Percentiles rank a stretch among this genome's conserved stretches.
phyloP scores from a whole-genome alignment of 2,113 vertebrate species.

The Chitala chitala region DNA sequence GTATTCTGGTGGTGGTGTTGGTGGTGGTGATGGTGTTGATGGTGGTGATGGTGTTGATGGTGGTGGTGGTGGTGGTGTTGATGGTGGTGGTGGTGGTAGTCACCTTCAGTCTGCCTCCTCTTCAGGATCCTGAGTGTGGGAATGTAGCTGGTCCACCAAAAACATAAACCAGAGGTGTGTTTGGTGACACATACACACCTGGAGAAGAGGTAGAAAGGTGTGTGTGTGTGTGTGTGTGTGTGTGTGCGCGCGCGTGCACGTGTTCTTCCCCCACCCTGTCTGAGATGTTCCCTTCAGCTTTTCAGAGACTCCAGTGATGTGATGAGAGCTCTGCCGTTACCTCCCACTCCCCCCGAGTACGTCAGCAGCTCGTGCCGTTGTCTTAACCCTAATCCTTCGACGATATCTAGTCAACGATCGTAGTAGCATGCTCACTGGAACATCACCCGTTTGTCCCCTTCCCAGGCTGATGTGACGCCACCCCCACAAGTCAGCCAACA shows the following conservation, averaged over 20 bases:
- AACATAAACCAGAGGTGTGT: not conserved
- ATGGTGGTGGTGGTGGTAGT: no score
- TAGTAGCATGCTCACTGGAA: constrained; percentile 9
- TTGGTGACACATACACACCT: not conserved
- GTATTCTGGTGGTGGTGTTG: no score
- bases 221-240: no score
- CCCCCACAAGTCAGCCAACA: constrained; percentile 43
- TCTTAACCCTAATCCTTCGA: no score
- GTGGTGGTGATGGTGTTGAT: no score
- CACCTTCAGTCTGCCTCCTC: not conserved
- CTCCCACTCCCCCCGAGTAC: not conserved
- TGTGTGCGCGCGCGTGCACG: no score
- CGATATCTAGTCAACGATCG: not conserved
- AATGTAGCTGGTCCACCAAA: not conserved
- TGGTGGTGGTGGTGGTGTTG: no score
- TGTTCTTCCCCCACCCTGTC: no score
- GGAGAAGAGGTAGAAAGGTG: not conserved
- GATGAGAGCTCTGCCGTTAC: no score
- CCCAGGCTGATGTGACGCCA: constrained; percentile 15
- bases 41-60: no score
- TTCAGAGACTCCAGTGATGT: no score
- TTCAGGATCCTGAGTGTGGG: not conserved
- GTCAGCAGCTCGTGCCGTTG: not conserved
- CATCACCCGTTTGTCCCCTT: not conserved
- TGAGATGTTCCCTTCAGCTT: no score